Evolutionary conservation across 2,888 invertebrate species (phyloP), one percentile per base, ranked within the genome.

Genomic region (Drosophila buzzatii): DNA sequence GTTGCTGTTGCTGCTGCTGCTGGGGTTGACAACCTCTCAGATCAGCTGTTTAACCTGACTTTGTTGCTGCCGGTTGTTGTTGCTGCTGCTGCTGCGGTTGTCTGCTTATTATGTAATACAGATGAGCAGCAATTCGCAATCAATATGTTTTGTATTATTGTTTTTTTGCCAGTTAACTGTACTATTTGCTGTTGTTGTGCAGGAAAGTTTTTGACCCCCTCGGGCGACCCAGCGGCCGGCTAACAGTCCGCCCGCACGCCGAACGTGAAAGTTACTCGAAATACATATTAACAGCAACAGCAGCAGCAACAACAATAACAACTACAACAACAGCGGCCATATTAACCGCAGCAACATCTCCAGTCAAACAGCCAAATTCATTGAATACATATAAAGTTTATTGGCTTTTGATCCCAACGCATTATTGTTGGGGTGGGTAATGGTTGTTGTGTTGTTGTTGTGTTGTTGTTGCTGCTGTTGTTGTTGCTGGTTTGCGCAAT

Each of bases 381-480:
- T 73, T 78, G 81, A 82, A 74, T 78, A 72, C 66, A 55, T 72
- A 61, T 70, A 79, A 81, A 81, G 90, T 90, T 89, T 90, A 85
- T 88, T 90, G 91, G 85, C 90, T 88, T 85, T 84, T 81, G 82
- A 89, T 85, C 87, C 89, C 88, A 79, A 81, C 74, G 79, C 81
- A 76, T 84, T 86, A 84, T 89, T 91, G 88, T 91, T 91, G 84
- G 90, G 91, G 91, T 91, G 87, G 91, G 91, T 91, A 91, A 91
- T 91, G 91, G 91, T 77, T 78, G 71, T 62, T 70, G 58, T 70
- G 71, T 66, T 70, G 57, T 73, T 63, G 70, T 20, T 69, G 60
- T 49, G 47, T 44, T 71, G 56, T 1, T 64, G 53, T 16, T 60
- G 57, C 3, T 60, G 56, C 1, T 73, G 72, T 18, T 69, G 67